Evolutionary conservation across 1,140 invertebrate genomes (phyloP).

Genomic region (Trialeurodes vaporariorum): DNA sequence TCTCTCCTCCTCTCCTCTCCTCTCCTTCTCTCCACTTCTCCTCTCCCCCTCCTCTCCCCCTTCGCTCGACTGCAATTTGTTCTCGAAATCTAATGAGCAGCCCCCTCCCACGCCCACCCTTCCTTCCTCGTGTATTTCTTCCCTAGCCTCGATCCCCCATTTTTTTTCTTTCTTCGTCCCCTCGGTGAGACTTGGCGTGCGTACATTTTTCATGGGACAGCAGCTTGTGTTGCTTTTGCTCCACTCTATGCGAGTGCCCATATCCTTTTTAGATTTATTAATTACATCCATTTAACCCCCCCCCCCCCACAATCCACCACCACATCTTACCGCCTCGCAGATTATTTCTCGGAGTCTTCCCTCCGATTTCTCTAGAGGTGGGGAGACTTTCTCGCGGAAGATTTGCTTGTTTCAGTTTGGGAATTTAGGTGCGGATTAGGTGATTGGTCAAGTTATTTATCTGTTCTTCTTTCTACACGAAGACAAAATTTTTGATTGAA

Average conservation of each 20-base stretch:
- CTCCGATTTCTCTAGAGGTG: neutral
- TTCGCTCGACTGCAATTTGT: neutral
- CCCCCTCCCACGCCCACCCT: neutral
- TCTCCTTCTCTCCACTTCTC: no score
- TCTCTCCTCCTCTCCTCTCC: no score
- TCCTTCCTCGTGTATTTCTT: neutral
- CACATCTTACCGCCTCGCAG: neutral
- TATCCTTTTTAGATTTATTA: neutral
- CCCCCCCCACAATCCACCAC: neutral
- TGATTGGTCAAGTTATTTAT: no score
- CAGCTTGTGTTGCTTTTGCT: neutral
- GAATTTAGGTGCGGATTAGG: no score
- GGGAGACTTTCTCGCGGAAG: slow-evolving; percentile 1
- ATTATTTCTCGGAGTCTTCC: no score
- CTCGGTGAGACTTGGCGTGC: no score
- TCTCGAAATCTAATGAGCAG: neutral
- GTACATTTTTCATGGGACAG: neutral
- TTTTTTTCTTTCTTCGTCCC: neutral
- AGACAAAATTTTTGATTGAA: no score
- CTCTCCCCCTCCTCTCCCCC: no score
- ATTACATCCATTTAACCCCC: neutral
- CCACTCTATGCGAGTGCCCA: neutral
- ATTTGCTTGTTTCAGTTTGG: no score
- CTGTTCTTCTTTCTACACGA: no score
- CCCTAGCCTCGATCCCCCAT: neutral